Percentiles rank a stretch among this genome's conserved stretches.
phyloP scores from a whole-genome alignment of 2,888 invertebrate genomes.

The Drosophila cracens region DNA sequence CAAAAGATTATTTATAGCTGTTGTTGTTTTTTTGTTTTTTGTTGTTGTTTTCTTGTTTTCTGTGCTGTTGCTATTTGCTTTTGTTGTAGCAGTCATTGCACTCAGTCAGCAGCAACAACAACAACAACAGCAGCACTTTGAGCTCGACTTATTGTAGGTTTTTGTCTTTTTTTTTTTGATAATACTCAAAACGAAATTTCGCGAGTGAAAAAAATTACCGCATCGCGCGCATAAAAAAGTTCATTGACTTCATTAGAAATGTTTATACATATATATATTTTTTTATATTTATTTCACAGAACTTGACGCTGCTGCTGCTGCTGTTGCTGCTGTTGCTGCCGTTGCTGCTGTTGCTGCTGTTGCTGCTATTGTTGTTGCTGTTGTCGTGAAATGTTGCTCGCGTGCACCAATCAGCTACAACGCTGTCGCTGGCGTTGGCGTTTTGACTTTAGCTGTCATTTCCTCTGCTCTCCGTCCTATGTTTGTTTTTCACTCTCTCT shows the following conservation, averaged over 20 bases:
- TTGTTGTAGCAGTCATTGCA: slow-evolving; percentile 73
- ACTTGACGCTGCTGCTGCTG: slow-evolving; percentile 40
- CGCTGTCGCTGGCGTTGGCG: slow-evolving; percentile 36
- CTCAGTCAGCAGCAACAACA: slow-evolving; percentile 42
- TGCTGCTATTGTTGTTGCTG: slow-evolving; percentile 33
- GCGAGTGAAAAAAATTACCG: slow-evolving; percentile 73
- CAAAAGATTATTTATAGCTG: slow-evolving; percentile 39
- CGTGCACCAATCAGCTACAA: slow-evolving; percentile 76
- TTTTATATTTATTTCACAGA: slow-evolving; percentile 35
- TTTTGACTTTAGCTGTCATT: slow-evolving; percentile 43
- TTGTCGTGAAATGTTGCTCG: slow-evolving; percentile 53
- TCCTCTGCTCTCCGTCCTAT: slow-evolving; percentile 36
- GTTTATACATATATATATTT: slow-evolving; percentile 20
- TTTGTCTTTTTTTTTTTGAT: slow-evolving; percentile 43
- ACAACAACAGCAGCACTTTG: slow-evolving; percentile 33
- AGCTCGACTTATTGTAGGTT: slow-evolving; percentile 50
- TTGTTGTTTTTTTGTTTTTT: slow-evolving; percentile 29
- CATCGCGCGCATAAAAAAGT: slow-evolving; percentile 80
- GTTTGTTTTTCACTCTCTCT: slow-evolving; percentile 13
- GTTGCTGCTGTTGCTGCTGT: slow-evolving; percentile 36
- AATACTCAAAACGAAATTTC: slow-evolving; percentile 68
- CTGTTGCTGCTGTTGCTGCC: neutral
- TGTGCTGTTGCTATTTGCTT: slow-evolving; percentile 22
- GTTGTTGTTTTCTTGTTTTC: slow-evolving; percentile 19
- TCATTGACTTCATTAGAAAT: slow-evolving; percentile 78